Evolutionary conservation across 2,113 vertebrate genomes (phyloP), one percentile per base, ranked within the genome.

Genomic region (Cinclus mexicanus): DNA sequence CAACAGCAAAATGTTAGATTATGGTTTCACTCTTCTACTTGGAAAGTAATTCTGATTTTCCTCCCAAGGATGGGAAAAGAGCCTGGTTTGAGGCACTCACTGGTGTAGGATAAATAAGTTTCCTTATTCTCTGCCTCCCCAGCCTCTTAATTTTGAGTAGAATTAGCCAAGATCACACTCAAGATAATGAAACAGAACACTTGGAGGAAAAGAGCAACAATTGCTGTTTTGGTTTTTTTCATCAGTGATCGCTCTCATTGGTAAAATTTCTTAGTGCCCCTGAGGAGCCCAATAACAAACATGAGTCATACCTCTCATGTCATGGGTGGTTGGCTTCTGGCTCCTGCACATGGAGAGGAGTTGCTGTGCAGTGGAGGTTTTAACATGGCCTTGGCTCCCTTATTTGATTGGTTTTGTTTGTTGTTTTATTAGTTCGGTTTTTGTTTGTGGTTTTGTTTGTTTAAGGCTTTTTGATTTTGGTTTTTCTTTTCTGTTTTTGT

Each of bases 111-210:
- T 74, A 69, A 52, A 77, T 17, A 77, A 77, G 64, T 94, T 92
- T 87, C 76, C 92, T 42, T 88, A 82, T 90, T 97, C 83, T 79
- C 76, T 53, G 29, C 60, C 53, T 94, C 79, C 83, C 72, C 41
- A 75, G 33, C 31, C 90, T 90, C 90, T 79, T 78, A 47, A 42
- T 93, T 90, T 68, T n/a, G 69, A 89, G 69, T n/a, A 81, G 56
- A 87, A 82, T 81, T 89, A 93, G 86, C 79, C 83, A 89, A 90
- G 76, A 75, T 78, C 42, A 52, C 20, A 41, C 29, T 29, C 56
- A 87, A 88, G 53, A 24, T 19, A 83, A 74, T 7, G 35, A 82
- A 93, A 61, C 3, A 19, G 14, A 94, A 55, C 60, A 13, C 35
- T 84, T 57, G 22, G 49, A 83, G 44, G 50, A 52, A 90, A 78